Evolutionary conservation across 2,888 invertebrate species (phyloP), one percentile per base, ranked within the genome.

Genomic region (Thumatha senex): DNA sequence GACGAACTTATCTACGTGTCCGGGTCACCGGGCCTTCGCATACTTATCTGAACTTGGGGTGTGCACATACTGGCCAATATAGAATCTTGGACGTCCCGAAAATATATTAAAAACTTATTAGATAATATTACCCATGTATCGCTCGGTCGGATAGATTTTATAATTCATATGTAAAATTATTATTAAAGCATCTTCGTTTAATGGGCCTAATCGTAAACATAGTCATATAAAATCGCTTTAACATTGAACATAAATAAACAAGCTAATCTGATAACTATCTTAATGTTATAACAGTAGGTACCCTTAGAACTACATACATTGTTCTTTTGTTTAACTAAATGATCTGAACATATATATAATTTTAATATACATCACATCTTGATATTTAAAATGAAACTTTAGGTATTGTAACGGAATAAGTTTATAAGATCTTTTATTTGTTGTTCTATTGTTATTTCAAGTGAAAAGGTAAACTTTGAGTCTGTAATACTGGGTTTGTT

Each of bases 1-100:
- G 84, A 81, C 82, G 79, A 67, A 70, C 71, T 78, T 85, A 86
- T 84, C 84, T 67, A 67, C 42, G 77, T 67, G 84, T 86, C 86
- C 85, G 86, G 86, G 86, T 86, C 86, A 66, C 52, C 67, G 51
- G 67, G 61, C 67, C 63, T 63, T 47, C 54, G 57, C 40, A 10
- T 48, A 62, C 48, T 66, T 66, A 65, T 65, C 67, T 47, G 40
- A 36, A 53, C 38, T 46, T 52, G 54, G 63, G 67, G 51, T 40
- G 49, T 40, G 54, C 39, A 39, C 38, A 30, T 30, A 48, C 18
- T 53, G 45, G n/a, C 29, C 33, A 30, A 31, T 5, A 8, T 24
- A 24, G 18, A 24, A 24, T 24, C 18, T 24, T 5, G 18, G 5
- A 24, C 5, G 18, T 24, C 18, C 18, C 18, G n/a, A n/a, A n/a